A percentile compares a stretch with the other conserved stretches of the same genome.
phyloP scores from a whole-genome alignment of 2,113 vertebrate species.

The Ornithorhynchus anatinus region DNA sequence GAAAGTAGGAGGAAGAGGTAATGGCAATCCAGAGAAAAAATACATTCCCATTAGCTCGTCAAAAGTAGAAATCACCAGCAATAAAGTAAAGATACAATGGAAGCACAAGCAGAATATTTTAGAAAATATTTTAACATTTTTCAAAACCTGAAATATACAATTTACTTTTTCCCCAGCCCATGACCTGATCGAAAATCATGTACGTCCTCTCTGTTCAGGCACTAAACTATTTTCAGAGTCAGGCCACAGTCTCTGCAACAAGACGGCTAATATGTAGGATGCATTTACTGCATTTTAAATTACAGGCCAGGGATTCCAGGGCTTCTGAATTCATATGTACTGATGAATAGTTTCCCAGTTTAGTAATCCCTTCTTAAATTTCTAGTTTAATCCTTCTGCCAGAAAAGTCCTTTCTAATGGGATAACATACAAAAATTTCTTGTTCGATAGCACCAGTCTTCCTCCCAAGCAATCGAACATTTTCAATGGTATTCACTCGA shows the following conservation, averaged over 20 bases:
- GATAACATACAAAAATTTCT: background rate
- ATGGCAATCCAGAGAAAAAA: constrained; percentile 82
- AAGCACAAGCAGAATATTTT: constrained; percentile 38
- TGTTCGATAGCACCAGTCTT: background rate
- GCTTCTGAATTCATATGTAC: constrained; percentile 27
- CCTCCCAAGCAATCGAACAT: background rate
- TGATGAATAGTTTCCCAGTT: constrained; percentile 11
- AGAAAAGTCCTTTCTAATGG: background rate
- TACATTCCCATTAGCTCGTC: constrained; percentile 79
- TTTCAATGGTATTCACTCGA: background rate
- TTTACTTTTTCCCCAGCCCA: constrained; percentile 23
- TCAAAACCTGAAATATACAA: constrained; percentile 41
- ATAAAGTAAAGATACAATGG: constrained; percentile 66
- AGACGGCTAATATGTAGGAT: constrained; percentile 8
- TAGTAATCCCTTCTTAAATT: background rate
- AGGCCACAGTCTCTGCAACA: constrained; percentile 4
- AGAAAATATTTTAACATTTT: constrained; percentile 57
- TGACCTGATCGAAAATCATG: constrained; percentile 17
- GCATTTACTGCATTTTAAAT: constrained; percentile 6
- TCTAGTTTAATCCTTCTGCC: background rate
- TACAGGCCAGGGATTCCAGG: constrained; percentile 24
- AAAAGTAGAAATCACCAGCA: constrained; percentile 70
- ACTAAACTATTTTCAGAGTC: background rate
- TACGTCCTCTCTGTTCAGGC: background rate
- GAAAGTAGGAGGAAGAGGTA: constrained; percentile 94